Evolutionary conservation across 1,140 invertebrate genomes (phyloP).

Genomic region (Aphis gossypii): DNA sequence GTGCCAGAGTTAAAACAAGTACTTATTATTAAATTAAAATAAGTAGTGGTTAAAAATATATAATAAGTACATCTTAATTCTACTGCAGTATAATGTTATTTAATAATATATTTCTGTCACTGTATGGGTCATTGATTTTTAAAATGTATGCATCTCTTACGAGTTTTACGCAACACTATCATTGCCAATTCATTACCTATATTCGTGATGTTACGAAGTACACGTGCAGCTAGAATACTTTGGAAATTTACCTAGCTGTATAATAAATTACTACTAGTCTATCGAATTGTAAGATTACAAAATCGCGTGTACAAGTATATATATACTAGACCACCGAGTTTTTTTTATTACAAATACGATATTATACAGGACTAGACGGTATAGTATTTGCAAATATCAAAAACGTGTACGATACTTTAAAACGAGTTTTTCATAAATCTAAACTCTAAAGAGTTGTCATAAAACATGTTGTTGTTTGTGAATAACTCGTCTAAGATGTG

Average conservation of each 20-base stretch:
- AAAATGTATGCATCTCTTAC: slow-evolving; percentile 18
- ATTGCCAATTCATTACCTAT: slow-evolving; percentile 34
- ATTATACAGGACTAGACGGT: not conserved
- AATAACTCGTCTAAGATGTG: not conserved
- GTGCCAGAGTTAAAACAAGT: too few species aligned
- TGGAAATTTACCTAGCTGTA: slow-evolving; percentile 10
- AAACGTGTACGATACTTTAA: not conserved
- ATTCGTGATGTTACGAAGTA: slow-evolving; percentile 5
- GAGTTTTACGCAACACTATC: slow-evolving; percentile 30
- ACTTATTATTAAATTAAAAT: not conserved
- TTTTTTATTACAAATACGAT: not conserved
- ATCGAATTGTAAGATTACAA: not conserved
- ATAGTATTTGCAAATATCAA: not conserved
- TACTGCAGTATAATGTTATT: not conserved
- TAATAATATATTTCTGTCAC: not conserved
- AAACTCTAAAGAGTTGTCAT: not conserved
- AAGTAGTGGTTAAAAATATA: not conserved
- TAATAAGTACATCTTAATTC: not conserved
- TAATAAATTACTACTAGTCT: slow-evolving; percentile 25
- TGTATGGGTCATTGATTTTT: slow-evolving; percentile 40
- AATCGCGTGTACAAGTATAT: not conserved
- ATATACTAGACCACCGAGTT: not conserved
- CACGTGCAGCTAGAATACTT: not conserved
- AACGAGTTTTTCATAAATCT: not conserved
- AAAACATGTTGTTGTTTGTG: not conserved